Evolutionary conservation across 2,113 vertebrate genomes (phyloP), one percentile per base, ranked within the genome.

Genomic region (Mormoops blainvillei): DNA sequence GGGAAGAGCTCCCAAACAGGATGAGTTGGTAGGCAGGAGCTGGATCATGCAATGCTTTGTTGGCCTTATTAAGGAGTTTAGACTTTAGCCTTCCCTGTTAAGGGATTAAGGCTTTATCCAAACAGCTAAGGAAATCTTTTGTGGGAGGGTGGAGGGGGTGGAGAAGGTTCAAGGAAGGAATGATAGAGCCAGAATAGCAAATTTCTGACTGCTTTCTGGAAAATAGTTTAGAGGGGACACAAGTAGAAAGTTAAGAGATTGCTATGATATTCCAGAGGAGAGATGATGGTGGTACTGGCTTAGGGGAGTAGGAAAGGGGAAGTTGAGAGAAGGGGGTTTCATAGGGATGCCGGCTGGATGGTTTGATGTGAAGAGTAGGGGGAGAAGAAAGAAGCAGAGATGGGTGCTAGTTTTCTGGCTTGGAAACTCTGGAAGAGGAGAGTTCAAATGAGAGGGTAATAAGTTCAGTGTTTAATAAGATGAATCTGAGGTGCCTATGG

Each of bases 51-150:
- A 84, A 36, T 19, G 58, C 15, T 74, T 82, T 85, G 3, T 71
- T 83, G 86, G 28, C 22, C 38, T 91, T 80, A 78, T 56, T 43
- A 91, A 85, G 54, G 65, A 96, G 48, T 77, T 94, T 87, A 82
- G 81, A 92, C 65, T 92, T 95, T 56, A 95, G n/a, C 3, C 38
- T 68, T 94, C 33, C 65, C 58, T 85, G 68, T 7, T 82, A 90
- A 18, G 4, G 56, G 45, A 70, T 50, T 84, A 92, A 92, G 20
- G 4, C 38, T 92, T 97, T 87, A 91, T 70, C 77, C 73, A 96
- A 94, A 96, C 73, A 94, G 41, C 52, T 90, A 92, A 96, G 58
- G 70, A 88, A 94, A 87, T 36, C 67, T 94, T 86, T 82, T 8
- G 33, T 84, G 41, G 38, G n/a, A 11, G 19, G 15, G 8, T 61